These are phyloP conservation scores for Zosterops japonicus DNA, from an alignment of 2,113 vertebrate genomes.

Conservation along the genomic window DNA sequence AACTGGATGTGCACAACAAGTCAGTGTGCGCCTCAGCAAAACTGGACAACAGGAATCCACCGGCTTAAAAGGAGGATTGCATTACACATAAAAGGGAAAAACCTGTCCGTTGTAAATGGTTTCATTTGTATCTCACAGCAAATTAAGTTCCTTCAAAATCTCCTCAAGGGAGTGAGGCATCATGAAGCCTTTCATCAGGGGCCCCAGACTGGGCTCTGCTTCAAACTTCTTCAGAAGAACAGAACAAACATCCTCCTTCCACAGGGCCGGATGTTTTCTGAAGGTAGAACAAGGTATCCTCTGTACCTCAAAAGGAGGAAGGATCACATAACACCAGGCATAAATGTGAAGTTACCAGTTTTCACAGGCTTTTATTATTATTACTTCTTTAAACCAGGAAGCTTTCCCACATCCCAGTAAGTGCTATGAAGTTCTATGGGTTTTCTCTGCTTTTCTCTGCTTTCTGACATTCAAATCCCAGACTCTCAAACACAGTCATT, in stretches of 20 bases:
- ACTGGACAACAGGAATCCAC: background rate
- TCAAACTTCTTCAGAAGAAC: conserved; percentile 52
- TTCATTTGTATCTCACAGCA: conserved; percentile 26
- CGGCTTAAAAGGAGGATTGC: background rate
- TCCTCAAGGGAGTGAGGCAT: conserved; percentile 27
- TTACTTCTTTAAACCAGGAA: conserved; percentile 30
- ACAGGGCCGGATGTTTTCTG: conserved; percentile 32
- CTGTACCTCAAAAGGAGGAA: conserved; percentile 58
- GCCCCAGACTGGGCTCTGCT: conserved; percentile 32
- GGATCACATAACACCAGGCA: conserved; percentile 43
- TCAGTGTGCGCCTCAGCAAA: background rate
- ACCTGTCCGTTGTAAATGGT: background rate
- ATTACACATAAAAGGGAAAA: background rate
- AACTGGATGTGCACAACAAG: background rate
- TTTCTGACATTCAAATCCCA: background rate
- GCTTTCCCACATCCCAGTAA: background rate
- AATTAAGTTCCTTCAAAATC: background rate
- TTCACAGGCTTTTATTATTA: conserved; percentile 1
- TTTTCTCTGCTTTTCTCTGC: background rate
- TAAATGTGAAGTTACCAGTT: conserved; percentile 31
- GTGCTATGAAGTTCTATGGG: background rate
- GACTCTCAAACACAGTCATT: background rate
- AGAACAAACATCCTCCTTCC: conserved; percentile 61
- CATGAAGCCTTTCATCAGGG: conserved; percentile 27
- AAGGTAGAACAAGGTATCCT: conserved; percentile 64